phyloP scores from a whole-genome alignment of 2,888 invertebrate genomes.

The Drosophila multiciliata region DNA sequence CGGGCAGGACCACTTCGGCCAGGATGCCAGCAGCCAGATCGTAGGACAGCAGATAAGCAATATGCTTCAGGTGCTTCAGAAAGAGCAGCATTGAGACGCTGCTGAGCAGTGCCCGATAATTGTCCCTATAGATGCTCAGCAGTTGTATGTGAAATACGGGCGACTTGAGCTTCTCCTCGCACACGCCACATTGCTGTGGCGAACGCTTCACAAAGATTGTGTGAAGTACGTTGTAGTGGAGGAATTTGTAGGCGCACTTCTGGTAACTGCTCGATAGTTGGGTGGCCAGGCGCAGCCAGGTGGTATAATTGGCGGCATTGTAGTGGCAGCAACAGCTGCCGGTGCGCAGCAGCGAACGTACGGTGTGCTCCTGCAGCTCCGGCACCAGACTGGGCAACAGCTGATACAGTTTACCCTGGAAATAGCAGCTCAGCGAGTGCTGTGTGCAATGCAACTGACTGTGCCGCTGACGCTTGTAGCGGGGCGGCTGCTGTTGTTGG shows the following conservation, averaged over 20 bases:
- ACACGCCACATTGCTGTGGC: slow-evolving; percentile 66
- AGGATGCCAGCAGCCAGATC: slow-evolving; percentile 82
- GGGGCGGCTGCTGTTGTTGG: slow-evolving; percentile 43
- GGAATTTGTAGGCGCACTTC: slow-evolving; percentile 81
- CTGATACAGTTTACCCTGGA: slow-evolving; percentile 81
- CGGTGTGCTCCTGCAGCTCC: slow-evolving; percentile 75
- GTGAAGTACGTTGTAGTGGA: slow-evolving; percentile 78
- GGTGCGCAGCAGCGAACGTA: slow-evolving; percentile 77
- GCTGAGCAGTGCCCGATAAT: slow-evolving; percentile 49
- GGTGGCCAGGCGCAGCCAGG: slow-evolving; percentile 69
- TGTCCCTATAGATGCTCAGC: slow-evolving; percentile 70
- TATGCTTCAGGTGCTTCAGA: slow-evolving; percentile 83
- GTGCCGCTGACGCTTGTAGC: slow-evolving; percentile 52
- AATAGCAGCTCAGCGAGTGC: slow-evolving; percentile 77
- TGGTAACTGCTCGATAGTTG: slow-evolving; percentile 68
- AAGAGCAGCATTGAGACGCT: slow-evolving; percentile 66
- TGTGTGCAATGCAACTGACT: slow-evolving; percentile 74
- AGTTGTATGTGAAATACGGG: slow-evolving; percentile 76
- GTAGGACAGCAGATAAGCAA: slow-evolving; percentile 79
- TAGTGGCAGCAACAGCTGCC: slow-evolving; percentile 84
- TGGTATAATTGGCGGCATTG: slow-evolving; percentile 69
- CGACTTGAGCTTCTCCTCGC: slow-evolving; percentile 81
- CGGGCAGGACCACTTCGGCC: slow-evolving; percentile 83
- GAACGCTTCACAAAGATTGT: slow-evolving; percentile 72
- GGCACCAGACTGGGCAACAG: slow-evolving; percentile 66